phyloP scores from a whole-genome alignment of 2,113 vertebrate genomes.

The Daphoenositta chrysoptera region DNA sequence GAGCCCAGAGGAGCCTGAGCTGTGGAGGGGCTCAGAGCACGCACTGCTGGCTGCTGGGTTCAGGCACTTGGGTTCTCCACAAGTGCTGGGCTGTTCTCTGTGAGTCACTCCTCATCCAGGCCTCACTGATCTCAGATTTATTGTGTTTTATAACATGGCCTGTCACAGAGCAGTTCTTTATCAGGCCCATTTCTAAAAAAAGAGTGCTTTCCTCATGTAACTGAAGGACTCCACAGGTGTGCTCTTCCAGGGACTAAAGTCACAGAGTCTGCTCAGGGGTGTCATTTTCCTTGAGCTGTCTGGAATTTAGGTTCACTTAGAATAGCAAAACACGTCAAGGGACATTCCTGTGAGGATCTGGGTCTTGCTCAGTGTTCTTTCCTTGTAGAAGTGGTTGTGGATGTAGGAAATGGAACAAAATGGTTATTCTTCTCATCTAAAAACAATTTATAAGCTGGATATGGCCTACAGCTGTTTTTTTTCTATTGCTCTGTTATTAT shows the following conservation, averaged over 20 bases:
- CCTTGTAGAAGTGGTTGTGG: not conserved
- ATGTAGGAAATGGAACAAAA: not conserved
- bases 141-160: not conserved
- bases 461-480: not conserved
- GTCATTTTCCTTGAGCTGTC: not conserved
- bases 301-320: not conserved
- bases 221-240: not conserved
- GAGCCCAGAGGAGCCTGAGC: not conserved
- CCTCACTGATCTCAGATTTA: not conserved
- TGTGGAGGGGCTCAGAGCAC: not conserved
- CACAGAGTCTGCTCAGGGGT: accelerated
- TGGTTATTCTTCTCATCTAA: not conserved
- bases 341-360: not conserved
- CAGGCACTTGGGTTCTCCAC: not conserved
- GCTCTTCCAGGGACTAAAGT: not conserved
- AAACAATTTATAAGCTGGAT: not conserved
- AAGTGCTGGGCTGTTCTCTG: not conserved
- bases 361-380: not conserved
- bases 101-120: not conserved
- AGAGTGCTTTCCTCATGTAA: not conserved
- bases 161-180: not conserved
- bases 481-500: not conserved
- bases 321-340: not conserved
- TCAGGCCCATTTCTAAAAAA: not conserved
- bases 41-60: not conserved